Evolutionary conservation across 2,113 vertebrate genomes (phyloP), one percentile per base, ranked within the genome.

Genomic region (Orycteropus afer): DNA sequence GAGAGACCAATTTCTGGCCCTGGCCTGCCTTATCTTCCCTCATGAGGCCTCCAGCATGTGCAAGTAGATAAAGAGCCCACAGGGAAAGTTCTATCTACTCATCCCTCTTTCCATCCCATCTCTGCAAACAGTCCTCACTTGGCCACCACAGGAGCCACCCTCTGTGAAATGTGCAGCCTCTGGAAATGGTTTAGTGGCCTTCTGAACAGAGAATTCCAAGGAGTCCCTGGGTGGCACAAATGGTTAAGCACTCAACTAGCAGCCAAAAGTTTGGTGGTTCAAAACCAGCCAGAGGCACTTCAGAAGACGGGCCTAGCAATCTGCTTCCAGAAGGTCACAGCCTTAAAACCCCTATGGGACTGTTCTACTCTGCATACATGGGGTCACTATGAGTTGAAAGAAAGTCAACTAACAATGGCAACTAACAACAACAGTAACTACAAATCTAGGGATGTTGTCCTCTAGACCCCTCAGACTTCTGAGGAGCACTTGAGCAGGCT

Each of bases 31-130:
- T 18, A 12, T 37, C 42, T 45, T 42, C 79, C 45, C 22, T 23
- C 17, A 4, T 6, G 32, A 83, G 18, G 69, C 47, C 59, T 42
- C 53, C 7, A 7, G 2, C 2, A 0, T 0, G 5, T 27, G 15
- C 53, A 9, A 1, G 3, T 1, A 79, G 63, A 65, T 11, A 7
- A 53, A 71, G 34, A 65, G 53, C 6, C 79, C 55, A 42, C 17
- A 7, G 34, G 15, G 7, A 5, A 15, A 49, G 47, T 34, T 65
- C 65, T 34, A 40, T 3, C 27, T 17, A 45, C 74, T 42, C 27
- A n/a, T 1, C 29, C 34, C 15, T 63, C 22, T 32, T 9, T 55
- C 53, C 8, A 40, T 2, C 25, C 37, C 18, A 20, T 3, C 32
- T 22, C 42, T 25, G 29, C 53, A 47, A 42, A 79, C 18, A 73